Conservation (phyloP, 92 coral and sea anemone species). For the Siderastrea radians region DNA sequence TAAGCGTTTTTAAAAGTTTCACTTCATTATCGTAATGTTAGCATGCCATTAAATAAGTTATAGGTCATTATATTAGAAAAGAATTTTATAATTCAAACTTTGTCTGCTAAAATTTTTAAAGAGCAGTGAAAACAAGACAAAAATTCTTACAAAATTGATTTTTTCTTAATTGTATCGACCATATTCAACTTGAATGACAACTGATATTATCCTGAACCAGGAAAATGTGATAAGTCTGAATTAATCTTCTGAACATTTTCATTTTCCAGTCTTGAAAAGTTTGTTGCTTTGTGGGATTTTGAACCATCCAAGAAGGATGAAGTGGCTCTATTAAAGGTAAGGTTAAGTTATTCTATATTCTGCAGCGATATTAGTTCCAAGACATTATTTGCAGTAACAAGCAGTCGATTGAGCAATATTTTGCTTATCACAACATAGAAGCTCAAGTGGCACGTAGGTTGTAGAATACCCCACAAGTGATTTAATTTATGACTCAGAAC, state of each 20-base stretch:
- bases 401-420: neutral
- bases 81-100: too few relatives aligned
- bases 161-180: neutral
- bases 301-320: slow-evolving; percentile 81
- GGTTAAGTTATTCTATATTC: neutral
- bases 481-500: too few relatives aligned
- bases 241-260: neutral
- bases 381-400: neutral
- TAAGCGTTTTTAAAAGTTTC: too few relatives aligned
- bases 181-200: neutral
- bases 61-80: too few relatives aligned
- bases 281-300: slow-evolving; percentile 83
- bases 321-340: slow-evolving; percentile 81
- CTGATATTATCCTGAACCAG: neutral
- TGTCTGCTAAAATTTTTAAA: too few relatives aligned
- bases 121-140: too few relatives aligned
- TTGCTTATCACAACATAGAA: neutral
- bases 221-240: neutral
- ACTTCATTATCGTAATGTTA: too few relatives aligned
- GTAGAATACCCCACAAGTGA: too few relatives aligned
- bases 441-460: neutral
- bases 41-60: too few relatives aligned
- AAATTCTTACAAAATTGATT: neutral
- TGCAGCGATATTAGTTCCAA: neutral
- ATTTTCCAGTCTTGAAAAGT: slow-evolving; percentile 67